Conservation (phyloP, 2,797 vertebrate genomes). For the Enteromius radiatus region DNA sequence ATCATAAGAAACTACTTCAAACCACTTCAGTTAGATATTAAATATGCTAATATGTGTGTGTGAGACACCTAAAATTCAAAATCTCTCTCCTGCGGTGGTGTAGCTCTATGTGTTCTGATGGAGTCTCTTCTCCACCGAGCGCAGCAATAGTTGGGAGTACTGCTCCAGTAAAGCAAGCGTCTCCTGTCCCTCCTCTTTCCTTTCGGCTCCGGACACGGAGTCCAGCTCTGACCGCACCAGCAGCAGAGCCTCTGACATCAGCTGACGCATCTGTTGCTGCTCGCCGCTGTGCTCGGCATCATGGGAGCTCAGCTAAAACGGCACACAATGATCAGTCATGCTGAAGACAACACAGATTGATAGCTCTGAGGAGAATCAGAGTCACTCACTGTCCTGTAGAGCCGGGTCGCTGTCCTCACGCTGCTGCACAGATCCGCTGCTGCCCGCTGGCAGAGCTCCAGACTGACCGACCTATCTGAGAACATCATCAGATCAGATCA, state of each 20-base stretch:
- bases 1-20: background rate
- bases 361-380: background rate
- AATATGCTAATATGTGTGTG: background rate
- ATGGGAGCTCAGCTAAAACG: conserved; percentile 78
- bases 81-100: background rate
- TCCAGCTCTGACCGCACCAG: conserved; percentile 83
- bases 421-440: conserved; percentile 84
- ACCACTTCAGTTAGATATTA: background rate
- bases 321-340: background rate
- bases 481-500: background rate
- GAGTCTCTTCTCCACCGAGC: conserved; percentile 86
- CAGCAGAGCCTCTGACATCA: conserved; percentile 84
- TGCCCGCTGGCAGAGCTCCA: conserved; percentile 87
- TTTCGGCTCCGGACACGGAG: conserved; percentile 69
- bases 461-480: conserved; percentile 65
- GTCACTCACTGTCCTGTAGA: conserved; percentile 85
- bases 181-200: conserved; percentile 73
- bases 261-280: conserved; percentile 80
- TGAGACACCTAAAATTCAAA: background rate
- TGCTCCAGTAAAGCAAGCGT: conserved; percentile 90
- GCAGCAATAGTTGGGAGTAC: conserved; percentile 90
- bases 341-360: background rate
- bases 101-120: background rate
- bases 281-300: conserved; percentile 61
- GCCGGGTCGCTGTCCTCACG: conserved; percentile 80